These are phyloP conservation scores for Amniataba percoides DNA, from an alignment of 2,797 vertebrate genomes.

Conservation along the genomic window DNA sequence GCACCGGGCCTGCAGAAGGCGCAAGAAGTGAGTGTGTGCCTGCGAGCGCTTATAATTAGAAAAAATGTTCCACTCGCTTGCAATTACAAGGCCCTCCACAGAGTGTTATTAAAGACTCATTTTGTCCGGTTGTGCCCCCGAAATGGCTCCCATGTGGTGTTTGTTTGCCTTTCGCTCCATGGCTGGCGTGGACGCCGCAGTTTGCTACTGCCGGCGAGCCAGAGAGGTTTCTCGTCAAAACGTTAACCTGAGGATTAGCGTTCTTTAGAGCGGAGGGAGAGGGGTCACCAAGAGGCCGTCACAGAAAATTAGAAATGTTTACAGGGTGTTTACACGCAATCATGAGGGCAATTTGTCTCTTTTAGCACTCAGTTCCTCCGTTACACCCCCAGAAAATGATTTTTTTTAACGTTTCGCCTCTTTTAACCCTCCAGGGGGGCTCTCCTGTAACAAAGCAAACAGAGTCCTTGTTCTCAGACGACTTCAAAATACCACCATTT, in stretches of 20 bases:
- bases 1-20: slow-evolving; percentile 37
- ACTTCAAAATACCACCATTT: background rate
- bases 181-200: slow-evolving; percentile 24
- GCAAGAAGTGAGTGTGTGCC: slow-evolving; percentile 36
- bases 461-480: slow-evolving; percentile 2
- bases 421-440: background rate
- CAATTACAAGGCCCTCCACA: slow-evolving; percentile 62
- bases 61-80: slow-evolving; percentile 58
- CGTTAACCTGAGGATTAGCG: slow-evolving; percentile 34
- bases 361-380: background rate
- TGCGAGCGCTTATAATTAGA: slow-evolving; percentile 68
- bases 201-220: slow-evolving; percentile 23
- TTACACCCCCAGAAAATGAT: background rate
- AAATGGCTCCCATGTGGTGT: slow-evolving; percentile 70
- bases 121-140: slow-evolving; percentile 48
- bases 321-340: background rate
- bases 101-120: slow-evolving; percentile 72
- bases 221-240: background rate
- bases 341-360: background rate
- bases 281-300: slow-evolving; percentile 28
- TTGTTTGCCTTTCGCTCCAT: slow-evolving; percentile 53
- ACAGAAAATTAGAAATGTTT: slow-evolving; percentile 24
- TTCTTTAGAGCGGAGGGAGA: background rate
- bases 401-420: background rate
- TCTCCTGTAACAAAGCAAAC: slow-evolving; percentile 36